Conservation (phyloP, 1,140 invertebrate species). For the Colletes latitarsis region DNA sequence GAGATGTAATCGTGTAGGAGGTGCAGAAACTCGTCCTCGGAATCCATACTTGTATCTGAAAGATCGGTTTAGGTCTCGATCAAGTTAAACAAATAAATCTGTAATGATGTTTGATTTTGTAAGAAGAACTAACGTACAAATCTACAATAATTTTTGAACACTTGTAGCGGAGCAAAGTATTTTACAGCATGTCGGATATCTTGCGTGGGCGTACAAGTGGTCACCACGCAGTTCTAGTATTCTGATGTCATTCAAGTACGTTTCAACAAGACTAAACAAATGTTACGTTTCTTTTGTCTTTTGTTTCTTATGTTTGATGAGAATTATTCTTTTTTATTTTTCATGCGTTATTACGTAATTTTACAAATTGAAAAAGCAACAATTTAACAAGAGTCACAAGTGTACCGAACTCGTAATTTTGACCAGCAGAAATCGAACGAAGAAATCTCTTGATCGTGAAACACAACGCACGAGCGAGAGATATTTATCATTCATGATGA, state of each 20-base stretch:
- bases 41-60: conserved; percentile 36
- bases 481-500: conserved; percentile 1
- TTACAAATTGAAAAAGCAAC: too few relatives aligned
- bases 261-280: conserved; percentile 7
- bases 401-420: too few relatives aligned
- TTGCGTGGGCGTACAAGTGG: neutral
- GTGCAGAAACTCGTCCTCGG: conserved; percentile 28
- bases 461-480: neutral
- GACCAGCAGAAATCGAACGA: neutral
- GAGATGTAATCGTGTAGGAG: conserved; percentile 27
- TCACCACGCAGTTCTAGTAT: neutral
- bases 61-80: too few relatives aligned
- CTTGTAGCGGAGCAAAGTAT: too few relatives aligned
- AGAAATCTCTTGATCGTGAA: neutral
- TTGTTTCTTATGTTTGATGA: too few relatives aligned
- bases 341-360: too few relatives aligned
- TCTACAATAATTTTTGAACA: too few relatives aligned
- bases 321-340: too few relatives aligned
- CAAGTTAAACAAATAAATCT: too few relatives aligned
- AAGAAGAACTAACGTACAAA: too few relatives aligned
- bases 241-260: conserved; percentile 35
- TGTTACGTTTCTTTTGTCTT: neutral
- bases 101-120: neutral
- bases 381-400: too few relatives aligned
- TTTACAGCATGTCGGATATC: neutral